Percentiles rank a stretch among this genome's conserved stretches.
phyloP scores from a whole-genome alignment of 64 coral and sea anemone species.

The Pocillopora damicornis region DNA sequence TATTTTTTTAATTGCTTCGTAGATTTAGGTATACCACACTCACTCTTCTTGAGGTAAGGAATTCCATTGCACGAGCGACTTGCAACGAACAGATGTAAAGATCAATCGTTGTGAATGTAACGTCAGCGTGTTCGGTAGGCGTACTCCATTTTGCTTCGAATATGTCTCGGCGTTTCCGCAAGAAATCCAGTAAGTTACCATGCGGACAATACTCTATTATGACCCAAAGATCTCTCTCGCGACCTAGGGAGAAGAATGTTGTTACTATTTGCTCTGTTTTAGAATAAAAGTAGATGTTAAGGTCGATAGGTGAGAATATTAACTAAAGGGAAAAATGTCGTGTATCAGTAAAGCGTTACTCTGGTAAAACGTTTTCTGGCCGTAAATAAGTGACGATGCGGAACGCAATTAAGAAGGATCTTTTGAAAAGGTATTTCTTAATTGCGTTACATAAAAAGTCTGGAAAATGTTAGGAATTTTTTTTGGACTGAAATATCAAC shows the following conservation, averaged over 20 bases:
- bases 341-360: no score
- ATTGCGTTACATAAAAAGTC: no score
- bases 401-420: no score
- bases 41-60: constrained; percentile 63
- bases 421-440: no score
- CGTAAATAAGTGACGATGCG: no score
- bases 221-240: constrained; percentile 71
- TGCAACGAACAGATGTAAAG: constrained; percentile 73
- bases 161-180: constrained; percentile 76
- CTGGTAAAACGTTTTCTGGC: no score
- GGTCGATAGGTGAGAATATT: no score
- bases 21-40: background rate
- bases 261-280: background rate
- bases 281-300: background rate
- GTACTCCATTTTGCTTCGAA: constrained; percentile 67
- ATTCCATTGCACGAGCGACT: constrained; percentile 83
- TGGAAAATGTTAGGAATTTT: no score
- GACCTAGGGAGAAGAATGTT: constrained; percentile 31
- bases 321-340: no score
- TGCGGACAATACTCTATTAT: constrained; percentile 87
- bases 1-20: no score
- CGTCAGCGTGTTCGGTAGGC: constrained; percentile 77
- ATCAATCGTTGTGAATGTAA: constrained; percentile 62
- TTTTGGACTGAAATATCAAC: no score
- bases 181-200: constrained; percentile 75